Evolutionary conservation across 2,888 invertebrate species (phyloP).

Genomic region (Alloscopus bannaensis): DNA sequence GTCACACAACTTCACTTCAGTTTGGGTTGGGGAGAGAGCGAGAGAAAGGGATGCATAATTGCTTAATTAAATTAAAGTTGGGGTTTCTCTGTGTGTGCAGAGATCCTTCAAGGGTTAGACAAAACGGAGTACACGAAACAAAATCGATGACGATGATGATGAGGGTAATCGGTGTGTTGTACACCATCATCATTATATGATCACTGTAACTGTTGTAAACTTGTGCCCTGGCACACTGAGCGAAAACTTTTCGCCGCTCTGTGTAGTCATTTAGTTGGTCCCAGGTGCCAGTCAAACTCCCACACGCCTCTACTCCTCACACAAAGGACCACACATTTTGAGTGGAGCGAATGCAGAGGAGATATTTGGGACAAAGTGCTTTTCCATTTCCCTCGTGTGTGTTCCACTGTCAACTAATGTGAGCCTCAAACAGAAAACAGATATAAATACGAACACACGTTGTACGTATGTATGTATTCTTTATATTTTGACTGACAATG

Average conservation of each 20-base stretch:
- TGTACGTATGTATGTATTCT: too few relatives aligned
- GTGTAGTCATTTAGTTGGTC: constrained; percentile 42
- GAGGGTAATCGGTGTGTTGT: constrained; percentile 9
- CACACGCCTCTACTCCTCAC: not conserved
- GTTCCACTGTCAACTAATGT: too few relatives aligned
- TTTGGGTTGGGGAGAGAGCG: not conserved
- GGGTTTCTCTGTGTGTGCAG: not conserved
- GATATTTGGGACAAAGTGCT: constrained; percentile 37
- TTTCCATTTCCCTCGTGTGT: constrained; percentile 27
- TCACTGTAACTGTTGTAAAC: too few relatives aligned
- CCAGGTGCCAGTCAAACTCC: constrained; percentile 33
- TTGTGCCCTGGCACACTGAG: constrained; percentile 4
- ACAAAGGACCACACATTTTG: not conserved
- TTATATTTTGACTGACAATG: too few relatives aligned
- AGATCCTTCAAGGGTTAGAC: not conserved
- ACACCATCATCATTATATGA: constrained; percentile 17
- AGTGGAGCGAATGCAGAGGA: not conserved
- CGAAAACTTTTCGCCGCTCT: not conserved
- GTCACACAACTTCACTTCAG: too few relatives aligned
- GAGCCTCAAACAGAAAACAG: too few relatives aligned
- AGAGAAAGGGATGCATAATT: constrained; percentile 6
- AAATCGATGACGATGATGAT: constrained; percentile 15
- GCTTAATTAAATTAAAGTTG: constrained; percentile 13
- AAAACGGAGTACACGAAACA: constrained; percentile 14
- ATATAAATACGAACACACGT: too few relatives aligned